phyloP scores from a whole-genome alignment of 2,888 invertebrate species.

The Cheilosia scutellata region DNA sequence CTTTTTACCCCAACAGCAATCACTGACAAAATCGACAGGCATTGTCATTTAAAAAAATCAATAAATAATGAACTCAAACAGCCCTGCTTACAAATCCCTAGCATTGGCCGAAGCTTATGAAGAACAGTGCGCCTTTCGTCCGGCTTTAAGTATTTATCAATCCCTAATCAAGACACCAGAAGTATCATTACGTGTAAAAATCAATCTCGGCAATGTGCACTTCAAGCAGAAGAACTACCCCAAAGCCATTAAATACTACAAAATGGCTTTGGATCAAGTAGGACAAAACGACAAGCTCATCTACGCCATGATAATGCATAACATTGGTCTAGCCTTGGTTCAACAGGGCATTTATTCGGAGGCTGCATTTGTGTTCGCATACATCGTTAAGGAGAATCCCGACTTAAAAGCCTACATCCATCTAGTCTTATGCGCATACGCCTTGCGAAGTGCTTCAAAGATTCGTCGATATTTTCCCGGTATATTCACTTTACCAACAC shows the following conservation, averaged over 20 bases:
- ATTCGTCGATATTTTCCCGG: constrained; percentile 35
- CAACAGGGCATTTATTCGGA: constrained; percentile 57
- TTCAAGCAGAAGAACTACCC: constrained; percentile 56
- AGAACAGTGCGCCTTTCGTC: constrained; percentile 28
- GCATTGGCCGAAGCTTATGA: constrained; percentile 55
- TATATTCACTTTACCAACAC: constrained; percentile 25
- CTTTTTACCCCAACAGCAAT: background rate
- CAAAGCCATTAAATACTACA: constrained; percentile 58
- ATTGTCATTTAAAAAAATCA: background rate
- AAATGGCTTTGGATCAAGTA: constrained; percentile 70
- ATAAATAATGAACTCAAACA: background rate
- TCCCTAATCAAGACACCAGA: constrained; percentile 35
- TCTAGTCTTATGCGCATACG: constrained; percentile 48
- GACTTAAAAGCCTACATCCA: constrained; percentile 51
- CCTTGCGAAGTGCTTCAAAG: constrained; percentile 3
- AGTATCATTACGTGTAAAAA: constrained; percentile 65
- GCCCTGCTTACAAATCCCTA: constrained; percentile 24
- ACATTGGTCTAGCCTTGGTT: constrained; percentile 61
- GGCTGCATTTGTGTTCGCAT: constrained; percentile 44
- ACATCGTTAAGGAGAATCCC: constrained; percentile 53
- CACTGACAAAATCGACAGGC: background rate
- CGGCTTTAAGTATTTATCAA: constrained; percentile 56
- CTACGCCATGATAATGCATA: constrained; percentile 62
- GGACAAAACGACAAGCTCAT: constrained; percentile 55
- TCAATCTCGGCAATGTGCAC: constrained; percentile 67